Evolutionary conservation across 2,888 invertebrate genomes (phyloP).

Genomic region (Trichacis sp.): DNA sequence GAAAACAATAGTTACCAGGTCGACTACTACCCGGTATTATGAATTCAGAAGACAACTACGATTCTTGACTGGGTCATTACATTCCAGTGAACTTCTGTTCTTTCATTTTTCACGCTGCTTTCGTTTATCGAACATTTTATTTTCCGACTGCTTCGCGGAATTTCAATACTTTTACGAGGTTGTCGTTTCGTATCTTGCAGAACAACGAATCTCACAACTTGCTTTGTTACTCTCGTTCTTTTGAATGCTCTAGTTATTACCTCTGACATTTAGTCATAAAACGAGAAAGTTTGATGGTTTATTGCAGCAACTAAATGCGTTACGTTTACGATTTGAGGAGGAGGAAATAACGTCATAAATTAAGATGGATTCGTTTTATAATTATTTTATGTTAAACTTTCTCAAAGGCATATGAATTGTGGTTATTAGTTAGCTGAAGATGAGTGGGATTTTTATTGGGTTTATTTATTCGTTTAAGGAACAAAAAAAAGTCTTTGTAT

Average conservation of each 20-base stretch:
- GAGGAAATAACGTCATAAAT: too few relatives aligned
- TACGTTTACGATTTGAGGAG: neutral
- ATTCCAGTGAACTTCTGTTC: slow-evolving; percentile 3
- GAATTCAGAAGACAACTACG: slow-evolving; percentile 15
- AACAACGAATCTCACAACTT: neutral
- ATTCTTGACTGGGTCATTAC: neutral
- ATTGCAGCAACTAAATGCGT: neutral
- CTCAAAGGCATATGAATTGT: too few relatives aligned
- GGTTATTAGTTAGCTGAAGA: too few relatives aligned
- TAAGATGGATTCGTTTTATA: too few relatives aligned
- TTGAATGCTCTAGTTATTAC: neutral
- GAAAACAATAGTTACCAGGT: slow-evolving; percentile 10
- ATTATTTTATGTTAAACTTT: too few relatives aligned
- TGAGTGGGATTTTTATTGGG: too few relatives aligned
- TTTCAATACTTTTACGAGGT: slow-evolving; percentile 1
- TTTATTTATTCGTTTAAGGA: too few relatives aligned
- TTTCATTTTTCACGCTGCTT: neutral
- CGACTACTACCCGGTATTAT: slow-evolving; percentile 20
- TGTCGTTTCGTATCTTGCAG: neutral
- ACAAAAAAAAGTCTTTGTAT: too few relatives aligned
- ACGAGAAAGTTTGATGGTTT: neutral
- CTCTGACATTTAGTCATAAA: neutral
- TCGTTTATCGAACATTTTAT: neutral
- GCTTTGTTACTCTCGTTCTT: neutral
- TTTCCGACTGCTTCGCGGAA: neutral